Percentiles rank a stretch among this genome's conserved stretches.
phyloP scores from a whole-genome alignment of 2,113 vertebrate genomes.

The Microcebus tavaratra region DNA sequence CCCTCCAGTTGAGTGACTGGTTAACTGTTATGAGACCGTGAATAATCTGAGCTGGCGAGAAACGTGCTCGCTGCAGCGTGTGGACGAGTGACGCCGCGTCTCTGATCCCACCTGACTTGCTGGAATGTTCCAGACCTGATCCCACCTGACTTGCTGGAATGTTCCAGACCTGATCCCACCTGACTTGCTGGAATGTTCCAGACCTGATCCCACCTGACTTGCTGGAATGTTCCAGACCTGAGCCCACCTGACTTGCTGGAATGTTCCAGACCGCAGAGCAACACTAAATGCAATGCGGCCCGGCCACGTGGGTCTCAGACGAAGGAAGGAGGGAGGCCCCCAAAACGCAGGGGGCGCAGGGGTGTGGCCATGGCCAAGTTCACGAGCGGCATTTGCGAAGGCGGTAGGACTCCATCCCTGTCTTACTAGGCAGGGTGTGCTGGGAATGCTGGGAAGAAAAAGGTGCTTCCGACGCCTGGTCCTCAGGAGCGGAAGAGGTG shows the following conservation, averaged over 20 bases:
- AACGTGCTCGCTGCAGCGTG: conserved; percentile 32
- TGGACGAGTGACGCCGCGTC: neutral
- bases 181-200: neutral
- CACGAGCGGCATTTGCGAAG: neutral
- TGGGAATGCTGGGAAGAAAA: neutral
- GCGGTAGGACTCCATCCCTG: accelerated
- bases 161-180: neutral
- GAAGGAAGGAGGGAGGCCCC: neutral
- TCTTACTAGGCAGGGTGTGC: accelerated
- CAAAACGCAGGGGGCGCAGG: accelerated
- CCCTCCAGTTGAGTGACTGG: conserved; percentile 64
- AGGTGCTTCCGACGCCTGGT: accelerated
- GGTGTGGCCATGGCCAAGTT: neutral
- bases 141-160: neutral
- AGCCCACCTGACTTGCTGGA: neutral
- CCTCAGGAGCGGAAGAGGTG: neutral
- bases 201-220: neutral
- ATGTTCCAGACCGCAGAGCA: neutral
- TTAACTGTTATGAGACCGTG: conserved; percentile 60
- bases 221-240: neutral
- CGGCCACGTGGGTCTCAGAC: neutral
- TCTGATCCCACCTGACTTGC: neutral
- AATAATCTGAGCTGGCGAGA: conserved; percentile 67
- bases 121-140: neutral
- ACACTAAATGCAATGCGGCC: neutral